Evolutionary conservation across 2,888 invertebrate genomes (phyloP).

Genomic region (Chaitophorus viminalis): DNA sequence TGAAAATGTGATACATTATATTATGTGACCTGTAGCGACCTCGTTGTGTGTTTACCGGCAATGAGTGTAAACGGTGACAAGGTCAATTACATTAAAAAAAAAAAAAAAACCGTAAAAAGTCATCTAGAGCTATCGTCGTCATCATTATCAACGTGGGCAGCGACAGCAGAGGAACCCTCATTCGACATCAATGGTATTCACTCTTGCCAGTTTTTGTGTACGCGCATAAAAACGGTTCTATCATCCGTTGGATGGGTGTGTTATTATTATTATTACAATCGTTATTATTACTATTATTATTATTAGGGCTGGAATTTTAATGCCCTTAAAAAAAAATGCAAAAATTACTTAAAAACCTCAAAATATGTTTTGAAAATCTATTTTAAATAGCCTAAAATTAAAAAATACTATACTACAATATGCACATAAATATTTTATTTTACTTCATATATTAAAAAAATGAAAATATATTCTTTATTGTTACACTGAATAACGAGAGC

Average conservation of each 20-base stretch:
- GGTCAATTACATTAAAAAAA: constrained; percentile 27
- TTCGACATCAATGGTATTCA: neutral
- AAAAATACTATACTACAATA: too few relatives aligned
- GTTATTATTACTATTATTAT: too few relatives aligned
- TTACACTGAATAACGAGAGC: too few relatives aligned
- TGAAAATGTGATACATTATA: neutral
- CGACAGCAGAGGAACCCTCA: neutral
- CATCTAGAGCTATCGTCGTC: neutral
- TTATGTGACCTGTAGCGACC: neutral
- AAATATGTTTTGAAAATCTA: too few relatives aligned
- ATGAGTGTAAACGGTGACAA: neutral
- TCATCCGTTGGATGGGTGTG: neutral
- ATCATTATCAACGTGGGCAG: neutral
- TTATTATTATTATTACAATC: too few relatives aligned
- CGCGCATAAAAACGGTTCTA: neutral
- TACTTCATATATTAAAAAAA: too few relatives aligned
- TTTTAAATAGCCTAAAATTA: too few relatives aligned
- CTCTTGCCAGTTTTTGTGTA: neutral
- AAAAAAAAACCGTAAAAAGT: neutral
- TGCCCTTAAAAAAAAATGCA: too few relatives aligned
- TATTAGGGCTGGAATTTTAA: too few relatives aligned
- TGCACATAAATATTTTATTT: too few relatives aligned
- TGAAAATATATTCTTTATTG: too few relatives aligned
- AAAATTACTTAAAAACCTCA: too few relatives aligned
- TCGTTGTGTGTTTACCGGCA: neutral